phyloP scores from a whole-genome alignment of 2,113 vertebrate species.

The Oenanthe oenanthe region DNA sequence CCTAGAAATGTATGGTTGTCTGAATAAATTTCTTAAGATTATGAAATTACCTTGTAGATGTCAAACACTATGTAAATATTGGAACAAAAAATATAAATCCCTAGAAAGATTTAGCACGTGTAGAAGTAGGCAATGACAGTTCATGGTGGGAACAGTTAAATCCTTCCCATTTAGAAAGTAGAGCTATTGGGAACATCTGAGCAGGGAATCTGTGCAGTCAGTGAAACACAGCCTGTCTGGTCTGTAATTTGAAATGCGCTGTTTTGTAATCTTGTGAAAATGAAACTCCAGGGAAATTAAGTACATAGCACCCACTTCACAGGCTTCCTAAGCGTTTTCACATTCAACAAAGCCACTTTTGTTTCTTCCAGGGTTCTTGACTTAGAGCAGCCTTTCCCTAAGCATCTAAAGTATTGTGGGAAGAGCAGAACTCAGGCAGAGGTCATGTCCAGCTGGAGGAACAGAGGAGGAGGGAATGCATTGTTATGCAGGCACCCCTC shows the following conservation, averaged over 20 bases:
- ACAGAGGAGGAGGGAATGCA: background rate
- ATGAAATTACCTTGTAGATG: background rate
- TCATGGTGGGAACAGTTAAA: background rate
- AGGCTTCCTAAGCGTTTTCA: background rate
- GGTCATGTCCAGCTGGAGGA: background rate
- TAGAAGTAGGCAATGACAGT: background rate
- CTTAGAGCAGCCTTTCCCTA: background rate
- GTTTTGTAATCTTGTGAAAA: slow-evolving; percentile 7
- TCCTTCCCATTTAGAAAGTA: background rate
- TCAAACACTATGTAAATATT: slow-evolving; percentile 5
- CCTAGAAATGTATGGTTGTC: background rate
- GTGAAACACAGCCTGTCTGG: background rate
- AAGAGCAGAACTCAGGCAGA: background rate
- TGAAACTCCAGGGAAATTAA: background rate
- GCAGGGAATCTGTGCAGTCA: background rate
- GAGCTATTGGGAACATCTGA: background rate
- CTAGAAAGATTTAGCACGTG: background rate
- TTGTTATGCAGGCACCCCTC: background rate
- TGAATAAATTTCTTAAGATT: background rate
- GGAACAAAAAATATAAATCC: background rate
- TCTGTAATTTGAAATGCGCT: background rate
- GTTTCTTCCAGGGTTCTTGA: background rate
- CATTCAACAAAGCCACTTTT: background rate
- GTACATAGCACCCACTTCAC: background rate
- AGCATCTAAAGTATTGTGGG: background rate